Percentiles rank a stretch among this genome's conserved stretches.
Evolutionary conservation across 2,113 vertebrate genomes (phyloP).

Genomic region (Alethe castanea): DNA sequence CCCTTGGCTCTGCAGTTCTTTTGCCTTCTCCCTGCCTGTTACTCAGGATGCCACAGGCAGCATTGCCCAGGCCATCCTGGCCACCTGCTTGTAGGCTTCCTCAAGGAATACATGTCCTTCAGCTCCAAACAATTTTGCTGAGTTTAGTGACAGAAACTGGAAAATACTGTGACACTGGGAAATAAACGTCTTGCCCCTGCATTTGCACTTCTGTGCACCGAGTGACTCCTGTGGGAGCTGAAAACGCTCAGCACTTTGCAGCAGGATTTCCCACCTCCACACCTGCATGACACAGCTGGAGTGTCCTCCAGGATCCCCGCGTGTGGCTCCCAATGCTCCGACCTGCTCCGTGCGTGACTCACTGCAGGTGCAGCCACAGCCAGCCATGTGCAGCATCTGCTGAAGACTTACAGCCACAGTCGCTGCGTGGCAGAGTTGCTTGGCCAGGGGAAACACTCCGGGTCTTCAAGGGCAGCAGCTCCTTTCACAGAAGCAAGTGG

Average conservation of each 20-base stretch:
- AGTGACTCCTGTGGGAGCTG: neutral
- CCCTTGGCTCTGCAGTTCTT: neutral
- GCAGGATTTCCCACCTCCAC: neutral
- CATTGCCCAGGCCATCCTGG: neutral
- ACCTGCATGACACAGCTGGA: neutral
- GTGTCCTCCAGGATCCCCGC: neutral
- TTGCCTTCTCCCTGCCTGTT: neutral
- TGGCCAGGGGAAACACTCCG: neutral
- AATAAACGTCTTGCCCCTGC: neutral
- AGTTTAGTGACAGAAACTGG: neutral
- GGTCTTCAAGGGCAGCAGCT: neutral
- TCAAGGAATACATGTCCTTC: neutral
- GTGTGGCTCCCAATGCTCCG: neutral
- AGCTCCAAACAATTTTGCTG: neutral
- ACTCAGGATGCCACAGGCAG: neutral
- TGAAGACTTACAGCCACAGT: rapidly evolving
- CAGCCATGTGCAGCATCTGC: rapidly evolving
- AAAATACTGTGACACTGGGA: neutral
- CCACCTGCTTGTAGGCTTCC: neutral
- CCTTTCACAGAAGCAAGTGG: neutral
- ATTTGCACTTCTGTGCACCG: neutral
- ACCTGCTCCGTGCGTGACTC: rapidly evolving
- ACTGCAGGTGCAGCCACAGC: neutral
- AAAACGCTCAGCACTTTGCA: neutral
- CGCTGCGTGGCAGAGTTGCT: neutral